Evolutionary conservation across 2,113 vertebrate genomes (phyloP), one percentile per base, ranked within the genome.

Genomic region (Alligator sinensis): DNA sequence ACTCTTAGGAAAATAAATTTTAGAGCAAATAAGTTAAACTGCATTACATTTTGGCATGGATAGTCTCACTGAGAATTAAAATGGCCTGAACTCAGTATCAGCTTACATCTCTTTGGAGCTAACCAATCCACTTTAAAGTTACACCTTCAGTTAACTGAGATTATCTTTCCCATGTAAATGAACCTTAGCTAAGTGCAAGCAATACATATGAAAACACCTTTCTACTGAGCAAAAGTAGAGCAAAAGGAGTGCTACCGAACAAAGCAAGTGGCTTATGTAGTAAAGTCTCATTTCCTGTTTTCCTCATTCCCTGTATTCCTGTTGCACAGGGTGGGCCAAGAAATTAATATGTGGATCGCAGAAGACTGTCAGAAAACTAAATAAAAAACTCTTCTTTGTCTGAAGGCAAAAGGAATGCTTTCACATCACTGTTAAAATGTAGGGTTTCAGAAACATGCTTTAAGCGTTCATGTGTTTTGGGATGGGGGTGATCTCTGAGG

Each of bases 41-140:
- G 47, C 47, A 47, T 95, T 30, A 60, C 87, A 77, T 55, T 84
- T 8, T 1, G 11, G 72, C 47, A 76, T 5, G 9, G 80, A 92
- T 76, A 24, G 13, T 84, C 82, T 82, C 25, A 79, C n/a, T 84
- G 58, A 84, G 70, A 80, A 70, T 94, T 86, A 84, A 88, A 78
- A 34, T 27, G 27, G 83, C 6, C 94, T 93, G 94, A 87, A 94
- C 84, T 94, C 94, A 60, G 86, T 87, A 47, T 89, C 54, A 3
- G 4, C 91, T 80, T 25, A 68, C 0, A 3, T 88, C 63, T 89
- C 22, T 93, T 89, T 91, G 47, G 70, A 92, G 84, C 55, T 94
- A 88, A 94, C 93, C 82, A 92, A 95, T 93, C 87, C 78, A 75
- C 47, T 27, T 55, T 14, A 95, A 87, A 4, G 6, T 74, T 55